Evolutionary conservation across 2,113 vertebrate species (phyloP).

Genomic region (Engraulis encrasicolus): DNA sequence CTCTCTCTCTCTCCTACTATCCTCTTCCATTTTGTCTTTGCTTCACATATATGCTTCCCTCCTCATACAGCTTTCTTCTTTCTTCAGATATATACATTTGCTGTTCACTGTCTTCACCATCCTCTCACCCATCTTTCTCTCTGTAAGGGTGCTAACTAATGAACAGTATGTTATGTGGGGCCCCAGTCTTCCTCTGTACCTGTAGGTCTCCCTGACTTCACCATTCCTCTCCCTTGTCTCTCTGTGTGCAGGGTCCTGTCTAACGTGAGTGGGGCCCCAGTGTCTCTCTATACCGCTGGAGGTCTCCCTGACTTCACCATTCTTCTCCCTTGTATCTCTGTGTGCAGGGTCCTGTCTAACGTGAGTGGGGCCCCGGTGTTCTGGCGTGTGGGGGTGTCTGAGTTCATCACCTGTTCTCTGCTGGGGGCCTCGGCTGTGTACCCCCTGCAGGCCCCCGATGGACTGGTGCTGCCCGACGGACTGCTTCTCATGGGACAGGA

Average conservation of each 20-base stretch:
- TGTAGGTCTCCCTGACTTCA: not conserved
- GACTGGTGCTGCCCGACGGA: conserved; percentile 88
- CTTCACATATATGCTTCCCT: too few species aligned
- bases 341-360: conserved; percentile 84
- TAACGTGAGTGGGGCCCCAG: too few species aligned
- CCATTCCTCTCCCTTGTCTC: too few species aligned
- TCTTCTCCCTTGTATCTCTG: not conserved
- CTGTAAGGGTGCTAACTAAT: too few species aligned
- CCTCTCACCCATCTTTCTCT: too few species aligned
- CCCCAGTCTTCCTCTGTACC: not conserved
- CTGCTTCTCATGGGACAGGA: conserved; percentile 87
- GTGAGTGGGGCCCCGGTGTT: conserved; percentile 84
- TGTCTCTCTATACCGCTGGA: not conserved
- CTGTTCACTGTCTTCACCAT: too few species aligned
- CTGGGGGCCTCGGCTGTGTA: conserved; percentile 84
- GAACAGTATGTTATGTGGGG: too few species aligned
- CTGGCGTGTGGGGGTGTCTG: conserved; percentile 87
- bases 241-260: too few species aligned
- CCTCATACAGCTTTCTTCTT: too few species aligned
- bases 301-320: not conserved
- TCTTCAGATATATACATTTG: too few species aligned
- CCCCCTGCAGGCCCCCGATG: conserved; percentile 85
- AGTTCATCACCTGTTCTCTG: conserved; percentile 88
- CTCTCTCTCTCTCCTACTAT: not conserved
- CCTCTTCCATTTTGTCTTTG: not conserved